phyloP scores from a whole-genome alignment of 1,140 invertebrate genomes.

The Pararge aegeria region DNA sequence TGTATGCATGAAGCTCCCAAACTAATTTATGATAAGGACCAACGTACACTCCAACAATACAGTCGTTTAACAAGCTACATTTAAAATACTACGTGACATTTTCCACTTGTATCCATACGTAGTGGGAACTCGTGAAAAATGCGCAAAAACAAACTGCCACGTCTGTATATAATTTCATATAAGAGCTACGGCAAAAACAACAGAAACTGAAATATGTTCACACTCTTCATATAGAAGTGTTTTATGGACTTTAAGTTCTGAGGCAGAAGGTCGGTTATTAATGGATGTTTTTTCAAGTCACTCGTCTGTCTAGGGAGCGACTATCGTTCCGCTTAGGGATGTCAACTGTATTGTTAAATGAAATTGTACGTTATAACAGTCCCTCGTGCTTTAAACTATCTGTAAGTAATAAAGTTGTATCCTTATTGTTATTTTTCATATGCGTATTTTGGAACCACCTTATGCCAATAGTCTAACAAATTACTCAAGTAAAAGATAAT shows the following conservation, averaged over 20 bases:
- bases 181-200: constrained; percentile 12
- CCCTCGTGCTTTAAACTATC: no score
- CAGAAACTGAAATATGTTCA: constrained; percentile 2
- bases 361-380: no score
- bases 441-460: no score
- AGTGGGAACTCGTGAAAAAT: not conserved
- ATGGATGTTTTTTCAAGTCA: not conserved
- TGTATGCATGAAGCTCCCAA: not conserved
- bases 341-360: not conserved
- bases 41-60: constrained; percentile 1
- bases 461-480: no score
- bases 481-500: no score
- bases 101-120: not conserved
- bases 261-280: not conserved
- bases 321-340: not conserved
- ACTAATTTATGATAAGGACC: not conserved
- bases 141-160: not conserved
- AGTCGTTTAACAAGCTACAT: not conserved
- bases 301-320: constrained; percentile 12
- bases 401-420: no score
- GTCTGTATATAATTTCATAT: constrained; percentile 9
- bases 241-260: constrained; percentile 1
- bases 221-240: not conserved
- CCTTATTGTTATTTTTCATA: no score
- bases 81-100: not conserved